Base-by-base conservation (phyloP, 1,140 invertebrate genomes). In the Tigriopus japonicus region DNA sequence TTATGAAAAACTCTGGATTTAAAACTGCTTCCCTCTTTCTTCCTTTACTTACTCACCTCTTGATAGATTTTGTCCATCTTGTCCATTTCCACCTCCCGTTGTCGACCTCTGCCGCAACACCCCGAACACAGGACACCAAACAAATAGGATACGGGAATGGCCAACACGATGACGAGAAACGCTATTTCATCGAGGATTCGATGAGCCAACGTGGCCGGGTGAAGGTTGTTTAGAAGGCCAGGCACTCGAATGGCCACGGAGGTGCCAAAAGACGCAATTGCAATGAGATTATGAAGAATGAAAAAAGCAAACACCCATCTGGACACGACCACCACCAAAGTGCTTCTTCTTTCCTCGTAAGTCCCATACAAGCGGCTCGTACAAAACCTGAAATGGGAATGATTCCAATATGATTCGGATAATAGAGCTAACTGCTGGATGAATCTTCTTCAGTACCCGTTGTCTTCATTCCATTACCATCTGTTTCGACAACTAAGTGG, bases 41-140 rank as follows among this genome's bases (percentile, higher is more conserved):
- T 35, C 3, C 3, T 35, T 5, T 5, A 35, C 3, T 9, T 9
- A 35, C 28, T 35, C 40, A 58, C 55, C 14, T 58, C 55, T 41
- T 40, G 17, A 15, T 58, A 58, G 15, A 58, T 58, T 42, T 54
- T 58, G 28, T 58, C 55, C 23, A 58, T 42, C 35, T 58, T 58
- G 28, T 58, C 55, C 55, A 58, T 58, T 43, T 58, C 55, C n/a
- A 58, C 14, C 7, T 58, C 40, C 14, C 42, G 49, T 14, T 58
- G 28, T n/a, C 40, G 17, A 7, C 17, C 12, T 6, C 15, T 24
- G 21, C 21, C 23, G 41, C 55, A 58, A n/a, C 55, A 58, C 7
- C 21, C n/a, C 40, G 21, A 41, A 14, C 15, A 15, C 49, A n/a
- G 13, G 12, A 58, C 13, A 15, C 21, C 23, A 19, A 58, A 23